Percentiles rank a stretch among this genome's conserved stretches.
Evolutionary conservation across 2,113 vertebrate species (phyloP).

Genomic region (Actenoides lindsayi): DNA sequence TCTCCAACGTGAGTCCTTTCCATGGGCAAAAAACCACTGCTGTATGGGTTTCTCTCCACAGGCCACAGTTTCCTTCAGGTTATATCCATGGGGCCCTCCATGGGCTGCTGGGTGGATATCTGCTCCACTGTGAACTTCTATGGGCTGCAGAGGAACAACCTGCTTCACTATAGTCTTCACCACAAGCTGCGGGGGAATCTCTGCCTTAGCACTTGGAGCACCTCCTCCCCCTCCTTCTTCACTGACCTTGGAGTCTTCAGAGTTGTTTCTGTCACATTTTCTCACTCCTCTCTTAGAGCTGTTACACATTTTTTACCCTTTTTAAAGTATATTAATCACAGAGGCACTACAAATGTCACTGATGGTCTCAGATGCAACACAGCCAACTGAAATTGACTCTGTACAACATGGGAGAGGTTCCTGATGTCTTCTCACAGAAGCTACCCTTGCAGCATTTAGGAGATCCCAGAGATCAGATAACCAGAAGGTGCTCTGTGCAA

Average conservation of each 20-base stretch:
- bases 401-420: not conserved
- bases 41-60: not conserved
- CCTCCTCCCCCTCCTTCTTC: not conserved
- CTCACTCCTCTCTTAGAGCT: not conserved
- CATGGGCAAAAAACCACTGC: not conserved
- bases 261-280: not conserved
- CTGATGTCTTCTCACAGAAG: not conserved
- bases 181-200: not conserved
- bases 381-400: not conserved
- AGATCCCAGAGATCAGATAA: not conserved
- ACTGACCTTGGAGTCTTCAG: not conserved
- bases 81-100: not conserved
- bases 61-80: not conserved
- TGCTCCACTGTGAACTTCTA: not conserved
- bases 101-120: fast-evolving
- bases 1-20: not conserved
- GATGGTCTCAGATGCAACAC: not conserved
- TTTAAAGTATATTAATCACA: not conserved
- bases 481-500: not conserved
- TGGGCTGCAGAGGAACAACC: not conserved
- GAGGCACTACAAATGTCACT: not conserved
- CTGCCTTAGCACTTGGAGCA: not conserved
- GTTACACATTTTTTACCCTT: not conserved
- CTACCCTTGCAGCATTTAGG: not conserved
- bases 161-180: not conserved